These are phyloP conservation scores for Chinchilla lanigera DNA, from an alignment of 2,113 vertebrate species.

Conservation along the genomic window DNA sequence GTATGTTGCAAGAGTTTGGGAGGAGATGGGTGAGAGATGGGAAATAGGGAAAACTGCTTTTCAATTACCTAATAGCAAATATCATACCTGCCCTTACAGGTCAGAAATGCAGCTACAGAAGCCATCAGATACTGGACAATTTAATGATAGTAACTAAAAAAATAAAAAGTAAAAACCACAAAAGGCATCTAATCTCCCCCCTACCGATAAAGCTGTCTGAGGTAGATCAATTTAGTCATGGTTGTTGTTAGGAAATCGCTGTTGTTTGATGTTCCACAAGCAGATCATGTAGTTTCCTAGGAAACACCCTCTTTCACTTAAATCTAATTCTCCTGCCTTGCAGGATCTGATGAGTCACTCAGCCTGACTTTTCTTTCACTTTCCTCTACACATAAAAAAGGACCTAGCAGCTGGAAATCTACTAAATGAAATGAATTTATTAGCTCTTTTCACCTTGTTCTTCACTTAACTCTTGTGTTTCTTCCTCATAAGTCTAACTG, in stretches of 20 bases:
- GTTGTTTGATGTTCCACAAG: constrained; percentile 88
- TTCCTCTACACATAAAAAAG: constrained; percentile 84
- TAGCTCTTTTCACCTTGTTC: constrained; percentile 72
- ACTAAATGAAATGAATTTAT: constrained; percentile 81
- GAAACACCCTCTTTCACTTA: constrained; percentile 90
- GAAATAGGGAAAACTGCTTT: constrained; percentile 67
- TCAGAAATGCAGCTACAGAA: constrained; percentile 78
- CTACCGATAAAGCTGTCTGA: constrained; percentile 84
- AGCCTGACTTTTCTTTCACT: constrained; percentile 83
- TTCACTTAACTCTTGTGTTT: constrained; percentile 79
- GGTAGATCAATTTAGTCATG: constrained; percentile 87
- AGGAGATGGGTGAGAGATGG: background rate
- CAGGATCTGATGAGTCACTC: constrained; percentile 87
- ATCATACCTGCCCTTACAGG: constrained; percentile 69
- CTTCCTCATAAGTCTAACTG: constrained; percentile 21
- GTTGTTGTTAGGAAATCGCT: constrained; percentile 87
- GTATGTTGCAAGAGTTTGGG: background rate
- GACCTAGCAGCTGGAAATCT: constrained; percentile 80
- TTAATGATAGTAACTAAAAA: constrained; percentile 83
- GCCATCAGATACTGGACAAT: constrained; percentile 80
- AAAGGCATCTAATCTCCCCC: constrained; percentile 83
- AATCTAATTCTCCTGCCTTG: constrained; percentile 87
- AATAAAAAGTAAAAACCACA: constrained; percentile 72
- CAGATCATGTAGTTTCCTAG: constrained; percentile 91
- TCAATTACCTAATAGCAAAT: constrained; percentile 78